Percentiles rank a stretch among this genome's conserved stretches.
These are phyloP conservation scores for Eumacrocentrus americanus DNA, from an alignment of 2,888 invertebrate genomes.

Conservation along the genomic window DNA sequence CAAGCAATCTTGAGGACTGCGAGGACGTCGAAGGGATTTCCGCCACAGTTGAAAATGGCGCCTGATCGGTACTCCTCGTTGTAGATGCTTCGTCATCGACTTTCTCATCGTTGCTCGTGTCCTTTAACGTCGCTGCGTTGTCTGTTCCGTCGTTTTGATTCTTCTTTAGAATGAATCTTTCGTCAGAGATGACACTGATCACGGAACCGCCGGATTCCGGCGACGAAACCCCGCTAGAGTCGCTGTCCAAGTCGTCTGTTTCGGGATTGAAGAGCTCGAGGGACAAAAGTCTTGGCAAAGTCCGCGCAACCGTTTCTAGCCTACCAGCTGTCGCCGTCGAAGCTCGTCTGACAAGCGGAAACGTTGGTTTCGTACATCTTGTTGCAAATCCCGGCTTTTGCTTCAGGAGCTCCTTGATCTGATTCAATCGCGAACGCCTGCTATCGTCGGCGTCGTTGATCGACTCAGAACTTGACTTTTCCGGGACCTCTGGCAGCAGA, in stretches of 20 bases:
- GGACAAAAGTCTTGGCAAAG: constrained; percentile 77
- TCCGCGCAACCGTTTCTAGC: constrained; percentile 64
- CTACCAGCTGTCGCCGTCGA: constrained; percentile 61
- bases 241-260: constrained; percentile 88
- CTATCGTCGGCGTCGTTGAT: constrained; percentile 63
- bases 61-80: not conserved
- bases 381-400: constrained; percentile 72
- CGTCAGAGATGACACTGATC: constrained; percentile 76
- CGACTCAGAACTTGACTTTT: constrained; percentile 35
- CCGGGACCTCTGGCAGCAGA: not conserved
- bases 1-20: constrained; percentile 65
- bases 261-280: constrained; percentile 89
- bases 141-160: constrained; percentile 8
- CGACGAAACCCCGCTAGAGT: constrained; percentile 85
- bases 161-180: constrained; percentile 59
- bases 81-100: not conserved
- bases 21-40: constrained; percentile 27
- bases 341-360: constrained; percentile 76
- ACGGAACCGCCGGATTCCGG: constrained; percentile 88
- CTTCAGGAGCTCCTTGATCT: constrained; percentile 74
- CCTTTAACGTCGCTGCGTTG: not conserved
- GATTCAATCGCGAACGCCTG: constrained; percentile 70
- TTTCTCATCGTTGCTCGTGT: no score
- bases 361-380: constrained; percentile 64
- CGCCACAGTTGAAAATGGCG: not conserved